phyloP scores from a whole-genome alignment of 2,113 vertebrate genomes.

The Seriola dumerili region DNA sequence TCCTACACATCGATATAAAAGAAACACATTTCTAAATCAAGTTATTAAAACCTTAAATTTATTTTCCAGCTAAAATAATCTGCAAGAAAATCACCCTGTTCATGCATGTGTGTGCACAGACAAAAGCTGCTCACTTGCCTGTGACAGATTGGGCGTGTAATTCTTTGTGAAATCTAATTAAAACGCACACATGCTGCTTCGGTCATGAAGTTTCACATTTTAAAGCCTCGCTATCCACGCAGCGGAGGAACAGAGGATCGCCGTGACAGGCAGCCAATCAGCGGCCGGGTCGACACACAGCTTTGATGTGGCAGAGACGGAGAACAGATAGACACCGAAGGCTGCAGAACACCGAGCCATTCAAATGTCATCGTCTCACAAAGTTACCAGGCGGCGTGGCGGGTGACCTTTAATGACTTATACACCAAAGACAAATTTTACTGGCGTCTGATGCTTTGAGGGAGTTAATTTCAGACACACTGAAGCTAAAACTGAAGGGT shows the following conservation, averaged over 20 bases:
- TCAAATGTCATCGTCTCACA: slow-evolving; percentile 56
- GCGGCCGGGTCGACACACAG: not conserved
- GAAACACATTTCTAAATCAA: too few species aligned
- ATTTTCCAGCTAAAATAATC: too few species aligned
- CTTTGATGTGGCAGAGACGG: slow-evolving; percentile 3
- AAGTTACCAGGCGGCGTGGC: not conserved
- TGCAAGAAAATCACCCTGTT: too few species aligned
- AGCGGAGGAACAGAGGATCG: too few species aligned
- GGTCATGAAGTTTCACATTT: too few species aligned
- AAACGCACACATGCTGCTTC: not conserved
- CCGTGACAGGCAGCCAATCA: slow-evolving; percentile 20
- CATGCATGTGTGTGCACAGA: not conserved
- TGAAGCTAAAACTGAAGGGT: not conserved
- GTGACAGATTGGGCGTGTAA: not conserved
- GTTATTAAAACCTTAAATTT: too few species aligned
- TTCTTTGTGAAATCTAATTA: not conserved
- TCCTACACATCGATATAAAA: too few species aligned
- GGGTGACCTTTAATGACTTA: slow-evolving; percentile 42
- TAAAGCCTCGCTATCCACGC: too few species aligned
- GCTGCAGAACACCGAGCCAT: not conserved
- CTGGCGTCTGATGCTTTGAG: slow-evolving; percentile 8
- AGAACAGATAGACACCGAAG: slow-evolving; percentile 21
- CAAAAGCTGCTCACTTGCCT: not conserved
- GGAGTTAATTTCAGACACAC: not conserved
- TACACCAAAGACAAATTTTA: slow-evolving; percentile 16